Conservation (phyloP, 2,797 vertebrate species). For the Dromococcyx pavoninus region DNA sequence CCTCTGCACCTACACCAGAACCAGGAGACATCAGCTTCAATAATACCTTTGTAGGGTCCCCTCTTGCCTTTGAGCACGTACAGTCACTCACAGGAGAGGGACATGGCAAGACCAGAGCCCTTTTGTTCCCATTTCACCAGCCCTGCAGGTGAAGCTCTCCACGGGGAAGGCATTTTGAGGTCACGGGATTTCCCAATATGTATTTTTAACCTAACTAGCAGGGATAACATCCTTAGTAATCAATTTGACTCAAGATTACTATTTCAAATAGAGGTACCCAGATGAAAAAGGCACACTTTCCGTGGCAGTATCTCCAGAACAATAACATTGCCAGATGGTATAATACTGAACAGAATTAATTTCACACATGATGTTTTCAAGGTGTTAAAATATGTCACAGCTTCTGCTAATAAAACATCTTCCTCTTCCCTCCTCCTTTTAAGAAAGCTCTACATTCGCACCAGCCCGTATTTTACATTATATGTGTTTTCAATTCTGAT, state of each 20-base stretch:
- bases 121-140: neutral
- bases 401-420: conserved; percentile 58
- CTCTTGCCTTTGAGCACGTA: neutral
- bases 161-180: neutral
- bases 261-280: conserved; percentile 49
- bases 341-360: conserved; percentile 66
- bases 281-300: conserved; percentile 1
- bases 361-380: conserved; percentile 66
- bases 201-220: conserved; percentile 10
- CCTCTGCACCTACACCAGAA: neutral
- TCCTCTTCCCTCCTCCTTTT: conserved; percentile 28
- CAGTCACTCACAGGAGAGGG: neutral
- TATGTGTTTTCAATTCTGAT: conserved; percentile 47
- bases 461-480: conserved; percentile 46
- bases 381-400: conserved; percentile 64
- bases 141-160: neutral
- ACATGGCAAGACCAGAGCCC: neutral
- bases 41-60: neutral
- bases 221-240: conserved; percentile 27
- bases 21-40: neutral
- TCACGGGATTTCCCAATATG: neutral
- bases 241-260: conserved; percentile 51
- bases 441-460: neutral
- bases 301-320: conserved; percentile 54
- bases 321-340: conserved; percentile 69